A percentile compares a stretch with the other conserved stretches of the same genome.
These are phyloP conservation scores for Caenorhabditis sp. DNA, from an alignment of 2,888 invertebrate genomes.

Conservation along the genomic window DNA sequence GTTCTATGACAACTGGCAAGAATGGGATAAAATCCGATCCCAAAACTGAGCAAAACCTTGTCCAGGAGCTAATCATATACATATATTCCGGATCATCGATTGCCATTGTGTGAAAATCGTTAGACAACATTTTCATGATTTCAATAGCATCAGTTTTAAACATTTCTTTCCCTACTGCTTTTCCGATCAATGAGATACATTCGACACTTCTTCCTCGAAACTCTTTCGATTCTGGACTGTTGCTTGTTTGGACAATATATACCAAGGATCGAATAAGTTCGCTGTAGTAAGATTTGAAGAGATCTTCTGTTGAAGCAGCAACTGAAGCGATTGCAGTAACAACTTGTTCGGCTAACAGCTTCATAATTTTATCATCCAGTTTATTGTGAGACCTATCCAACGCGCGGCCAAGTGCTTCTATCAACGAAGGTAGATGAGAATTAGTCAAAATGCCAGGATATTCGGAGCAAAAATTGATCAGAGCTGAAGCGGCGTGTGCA, in stretches of 20 bases:
- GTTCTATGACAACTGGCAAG: slow-evolving; percentile 91
- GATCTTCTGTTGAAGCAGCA: slow-evolving; percentile 95
- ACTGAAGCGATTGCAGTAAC: slow-evolving; percentile 80
- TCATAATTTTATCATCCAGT: slow-evolving; percentile 90
- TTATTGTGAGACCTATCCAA: slow-evolving; percentile 88
- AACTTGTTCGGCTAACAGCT: slow-evolving; percentile 90
- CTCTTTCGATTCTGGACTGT: slow-evolving; percentile 65
- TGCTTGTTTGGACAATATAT: slow-evolving; percentile 93
- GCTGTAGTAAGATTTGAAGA: slow-evolving; percentile 92
- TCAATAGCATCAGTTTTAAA: slow-evolving; percentile 90
- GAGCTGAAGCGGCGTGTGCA: slow-evolving; percentile 87
- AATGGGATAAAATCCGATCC: slow-evolving; percentile 78
- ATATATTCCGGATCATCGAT: slow-evolving; percentile 77
- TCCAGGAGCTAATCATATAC: slow-evolving; percentile 98
- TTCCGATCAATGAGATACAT: slow-evolving; percentile 94
- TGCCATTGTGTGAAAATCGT: slow-evolving; percentile 23
- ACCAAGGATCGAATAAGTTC: slow-evolving; percentile 87
- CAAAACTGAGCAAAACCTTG: slow-evolving; percentile 88
- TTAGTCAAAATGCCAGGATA: slow-evolving; percentile 89
- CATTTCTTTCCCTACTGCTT: slow-evolving; percentile 75
- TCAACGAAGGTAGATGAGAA: slow-evolving; percentile 75
- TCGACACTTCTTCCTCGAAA: slow-evolving; percentile 97
- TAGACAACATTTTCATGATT: slow-evolving; percentile 73
- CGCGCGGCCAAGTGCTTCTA: slow-evolving; percentile 88
- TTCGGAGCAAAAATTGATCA: slow-evolving; percentile 99